Percentiles rank a stretch among this genome's conserved stretches.
Conservation (phyloP, 2,888 invertebrate genomes). For the Thymelicus sylvestris region DNA sequence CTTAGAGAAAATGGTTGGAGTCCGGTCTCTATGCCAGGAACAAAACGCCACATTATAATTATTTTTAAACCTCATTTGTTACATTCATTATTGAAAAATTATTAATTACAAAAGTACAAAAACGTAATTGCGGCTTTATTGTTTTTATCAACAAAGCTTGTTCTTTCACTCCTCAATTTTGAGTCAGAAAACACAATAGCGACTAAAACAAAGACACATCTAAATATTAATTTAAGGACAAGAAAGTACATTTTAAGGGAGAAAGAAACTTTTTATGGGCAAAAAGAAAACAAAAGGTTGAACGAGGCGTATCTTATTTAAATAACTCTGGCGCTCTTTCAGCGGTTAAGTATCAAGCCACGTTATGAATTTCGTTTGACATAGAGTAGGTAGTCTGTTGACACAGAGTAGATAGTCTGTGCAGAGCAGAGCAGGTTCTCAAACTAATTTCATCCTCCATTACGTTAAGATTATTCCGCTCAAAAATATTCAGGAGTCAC, state of each 20-base stretch:
- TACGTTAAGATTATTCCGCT: too few relatives aligned
- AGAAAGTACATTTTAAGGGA: constrained; percentile 21
- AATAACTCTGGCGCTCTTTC: constrained; percentile 36
- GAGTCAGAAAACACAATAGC: constrained; percentile 25
- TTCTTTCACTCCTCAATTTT: neutral
- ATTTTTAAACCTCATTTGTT: too few relatives aligned
- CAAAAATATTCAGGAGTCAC: too few relatives aligned
- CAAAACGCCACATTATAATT: too few relatives aligned
- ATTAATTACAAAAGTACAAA: too few relatives aligned
- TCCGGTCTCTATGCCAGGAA: too few relatives aligned
- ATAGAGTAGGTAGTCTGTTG: constrained; percentile 24
- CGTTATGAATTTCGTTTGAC: constrained; percentile 27
- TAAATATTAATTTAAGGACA: constrained; percentile 34
- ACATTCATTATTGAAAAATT: too few relatives aligned
- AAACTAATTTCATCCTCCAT: too few relatives aligned
- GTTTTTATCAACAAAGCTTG: neutral
- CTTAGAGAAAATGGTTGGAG: too few relatives aligned
- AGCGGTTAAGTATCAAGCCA: constrained; percentile 14
- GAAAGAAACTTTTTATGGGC: constrained; percentile 13
- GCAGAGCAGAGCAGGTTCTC: too few relatives aligned
- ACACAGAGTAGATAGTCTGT: too few relatives aligned
- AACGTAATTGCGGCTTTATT: neutral
- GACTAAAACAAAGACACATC: constrained; percentile 38
- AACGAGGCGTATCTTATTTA: constrained; percentile 38
- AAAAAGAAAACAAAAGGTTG: constrained; percentile 35